phyloP scores from a whole-genome alignment of 2,113 vertebrate genomes.

The Rhegmatorhina hoffmannsi region DNA sequence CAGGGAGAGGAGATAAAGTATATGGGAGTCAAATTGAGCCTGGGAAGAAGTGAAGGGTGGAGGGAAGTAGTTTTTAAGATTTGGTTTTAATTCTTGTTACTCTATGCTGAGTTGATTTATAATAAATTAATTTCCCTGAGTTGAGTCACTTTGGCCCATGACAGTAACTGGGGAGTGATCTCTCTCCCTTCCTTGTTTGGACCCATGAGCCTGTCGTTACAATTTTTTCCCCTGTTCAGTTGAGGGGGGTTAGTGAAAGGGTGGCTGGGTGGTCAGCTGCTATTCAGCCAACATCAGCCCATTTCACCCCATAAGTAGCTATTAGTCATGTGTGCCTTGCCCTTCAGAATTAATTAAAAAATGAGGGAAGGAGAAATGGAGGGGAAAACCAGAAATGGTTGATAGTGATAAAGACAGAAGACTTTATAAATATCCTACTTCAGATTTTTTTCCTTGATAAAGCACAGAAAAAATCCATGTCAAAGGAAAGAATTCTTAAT shows the following conservation, averaged over 20 bases:
- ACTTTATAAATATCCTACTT: neutral
- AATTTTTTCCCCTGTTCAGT: neutral
- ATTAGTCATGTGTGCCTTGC: neutral
- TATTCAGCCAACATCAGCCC: neutral
- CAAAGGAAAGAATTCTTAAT: neutral
- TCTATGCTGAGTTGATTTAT: neutral
- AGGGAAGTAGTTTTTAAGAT: neutral
- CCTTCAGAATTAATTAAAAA: neutral
- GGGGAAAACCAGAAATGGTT: neutral
- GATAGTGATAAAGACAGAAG: neutral
- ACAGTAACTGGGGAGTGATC: neutral
- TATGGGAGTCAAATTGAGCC: neutral
- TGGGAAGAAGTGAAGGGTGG: neutral
- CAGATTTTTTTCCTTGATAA: neutral
- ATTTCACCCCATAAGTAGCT: neutral
- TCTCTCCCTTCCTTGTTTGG: neutral
- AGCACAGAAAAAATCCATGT: neutral
- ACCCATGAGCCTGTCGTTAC: fast-evolving
- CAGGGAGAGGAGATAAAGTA: neutral
- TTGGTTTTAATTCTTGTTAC: neutral
- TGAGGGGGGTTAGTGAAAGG: neutral
- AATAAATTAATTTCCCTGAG: neutral
- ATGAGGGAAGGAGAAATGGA: neutral
- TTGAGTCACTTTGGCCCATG: neutral
- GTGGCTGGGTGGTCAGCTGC: neutral